Percentiles rank a stretch among this genome's conserved stretches.
Evolutionary conservation across 2,888 invertebrate species (phyloP).

Genomic region (Amiota mariae): DNA sequence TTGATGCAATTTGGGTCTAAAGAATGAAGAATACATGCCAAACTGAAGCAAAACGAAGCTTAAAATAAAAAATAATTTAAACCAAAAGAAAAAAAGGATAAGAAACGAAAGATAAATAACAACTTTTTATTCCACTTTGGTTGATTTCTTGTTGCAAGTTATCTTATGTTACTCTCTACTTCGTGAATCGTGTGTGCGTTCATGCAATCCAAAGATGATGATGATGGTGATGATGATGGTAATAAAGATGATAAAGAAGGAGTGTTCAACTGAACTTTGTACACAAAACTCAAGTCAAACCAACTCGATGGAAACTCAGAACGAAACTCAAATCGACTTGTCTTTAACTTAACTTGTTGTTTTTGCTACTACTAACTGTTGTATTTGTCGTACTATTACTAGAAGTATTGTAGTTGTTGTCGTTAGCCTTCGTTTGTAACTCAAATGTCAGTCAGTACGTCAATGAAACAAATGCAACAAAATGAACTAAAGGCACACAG

Average conservation of each 20-base stretch:
- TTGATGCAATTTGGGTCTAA: slow-evolving; percentile 21
- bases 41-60: neutral
- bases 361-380: neutral
- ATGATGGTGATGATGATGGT: too few species aligned
- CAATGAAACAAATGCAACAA: slow-evolving; percentile 8
- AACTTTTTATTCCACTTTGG: slow-evolving; percentile 5
- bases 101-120: slow-evolving; percentile 24
- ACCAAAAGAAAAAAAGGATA: neutral
- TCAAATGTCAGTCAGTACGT: slow-evolving; percentile 24
- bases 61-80: neutral
- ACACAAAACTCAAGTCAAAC: slow-evolving; percentile 4
- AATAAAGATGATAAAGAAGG: too few species aligned
- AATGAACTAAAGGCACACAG: neutral
- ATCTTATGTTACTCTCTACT: neutral
- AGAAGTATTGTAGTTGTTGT: too few species aligned
- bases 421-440: neutral
- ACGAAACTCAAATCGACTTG: slow-evolving; percentile 8
- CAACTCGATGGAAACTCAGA: neutral
- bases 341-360: slow-evolving; percentile 8
- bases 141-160: neutral
- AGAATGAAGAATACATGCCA: neutral
- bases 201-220: slow-evolving; percentile 6
- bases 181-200: slow-evolving; percentile 21
- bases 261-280: too few species aligned
- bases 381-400: too few species aligned